A percentile compares a stretch with the other conserved stretches of the same genome.
Conservation (phyloP, 2,113 vertebrate genomes). For the Tautogolabrus adspersus region DNA sequence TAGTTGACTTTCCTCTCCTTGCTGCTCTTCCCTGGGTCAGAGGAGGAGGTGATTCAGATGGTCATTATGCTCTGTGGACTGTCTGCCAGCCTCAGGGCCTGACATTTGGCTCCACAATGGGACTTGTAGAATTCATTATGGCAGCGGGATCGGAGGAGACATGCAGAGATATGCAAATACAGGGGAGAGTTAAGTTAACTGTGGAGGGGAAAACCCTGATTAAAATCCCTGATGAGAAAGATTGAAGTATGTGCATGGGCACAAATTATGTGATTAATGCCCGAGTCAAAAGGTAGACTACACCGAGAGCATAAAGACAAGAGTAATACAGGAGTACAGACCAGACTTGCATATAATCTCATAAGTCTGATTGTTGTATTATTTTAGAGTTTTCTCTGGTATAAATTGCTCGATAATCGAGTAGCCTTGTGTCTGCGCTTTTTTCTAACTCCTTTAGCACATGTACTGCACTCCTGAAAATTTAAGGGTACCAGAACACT, state of each 20-base stretch:
- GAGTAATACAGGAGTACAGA: neutral
- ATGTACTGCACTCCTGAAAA: too few species aligned
- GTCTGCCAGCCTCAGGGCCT: conserved; percentile 43
- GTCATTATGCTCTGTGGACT: conserved; percentile 51
- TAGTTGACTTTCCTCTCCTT: conserved; percentile 19
- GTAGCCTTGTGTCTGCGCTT: too few species aligned
- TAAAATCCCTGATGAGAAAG: conserved; percentile 6
- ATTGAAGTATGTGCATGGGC: neutral
- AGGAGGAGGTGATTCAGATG: conserved; percentile 34
- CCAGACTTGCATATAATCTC: neutral
- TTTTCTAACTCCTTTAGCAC: too few species aligned
- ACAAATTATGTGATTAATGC: neutral
- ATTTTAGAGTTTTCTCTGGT: neutral
- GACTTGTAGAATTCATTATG: conserved; percentile 45
- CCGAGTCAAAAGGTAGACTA: neutral
- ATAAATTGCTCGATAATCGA: too few species aligned
- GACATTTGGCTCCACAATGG: conserved; percentile 61
- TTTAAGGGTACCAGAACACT: too few species aligned
- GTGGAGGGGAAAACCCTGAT: conserved; percentile 1
- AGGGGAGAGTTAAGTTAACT: conserved; percentile 1
- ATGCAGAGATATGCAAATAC: conserved; percentile 46
- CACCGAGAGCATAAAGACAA: neutral
- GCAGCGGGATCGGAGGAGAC: conserved; percentile 19
- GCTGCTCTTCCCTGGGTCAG: conserved; percentile 17
- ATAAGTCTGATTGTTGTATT: neutral